phyloP scores from a whole-genome alignment of 2,797 vertebrate genomes.

The Tympanoctomys barrerae region DNA sequence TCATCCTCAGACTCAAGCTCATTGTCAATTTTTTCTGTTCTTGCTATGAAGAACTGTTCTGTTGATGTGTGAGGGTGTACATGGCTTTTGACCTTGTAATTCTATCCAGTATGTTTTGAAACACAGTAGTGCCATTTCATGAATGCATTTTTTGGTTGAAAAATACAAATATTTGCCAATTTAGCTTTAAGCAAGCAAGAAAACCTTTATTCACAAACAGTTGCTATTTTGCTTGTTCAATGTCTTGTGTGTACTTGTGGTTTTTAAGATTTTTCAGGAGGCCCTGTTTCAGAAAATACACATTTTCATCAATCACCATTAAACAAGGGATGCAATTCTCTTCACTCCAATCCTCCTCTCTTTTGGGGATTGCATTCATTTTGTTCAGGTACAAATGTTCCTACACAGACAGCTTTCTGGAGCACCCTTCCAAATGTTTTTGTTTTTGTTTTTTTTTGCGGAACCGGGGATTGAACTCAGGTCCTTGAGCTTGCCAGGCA shows the following conservation, averaged over 20 bases:
- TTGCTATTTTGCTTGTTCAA: conserved; percentile 57
- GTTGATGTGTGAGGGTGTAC: neutral
- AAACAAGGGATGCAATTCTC: neutral
- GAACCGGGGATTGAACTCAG: too few relatives aligned
- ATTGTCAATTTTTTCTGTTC: neutral
- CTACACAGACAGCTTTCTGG: conserved; percentile 70
- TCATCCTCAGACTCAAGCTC: neutral
- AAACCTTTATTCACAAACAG: conserved; percentile 66
- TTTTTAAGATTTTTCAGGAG: conserved; percentile 62
- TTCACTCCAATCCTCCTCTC: conserved; percentile 40
- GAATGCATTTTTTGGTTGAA: conserved; percentile 26
- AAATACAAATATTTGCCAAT: conserved; percentile 76
- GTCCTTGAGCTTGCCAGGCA: too few relatives aligned
- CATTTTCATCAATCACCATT: conserved; percentile 63
- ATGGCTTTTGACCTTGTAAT: conserved; percentile 56
- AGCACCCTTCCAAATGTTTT: conserved; percentile 69
- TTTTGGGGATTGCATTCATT: conserved; percentile 54
- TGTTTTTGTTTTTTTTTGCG: too few relatives aligned
- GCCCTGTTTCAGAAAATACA: conserved; percentile 43
- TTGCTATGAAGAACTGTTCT: neutral
- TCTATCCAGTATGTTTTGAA: conserved; percentile 3
- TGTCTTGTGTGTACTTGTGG: neutral
- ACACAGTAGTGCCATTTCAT: neutral
- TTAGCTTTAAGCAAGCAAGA: conserved; percentile 21
- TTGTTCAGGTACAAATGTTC: conserved; percentile 72